Conservation (phyloP, 2,797 vertebrate species). For the Thunnus albacares region DNA sequence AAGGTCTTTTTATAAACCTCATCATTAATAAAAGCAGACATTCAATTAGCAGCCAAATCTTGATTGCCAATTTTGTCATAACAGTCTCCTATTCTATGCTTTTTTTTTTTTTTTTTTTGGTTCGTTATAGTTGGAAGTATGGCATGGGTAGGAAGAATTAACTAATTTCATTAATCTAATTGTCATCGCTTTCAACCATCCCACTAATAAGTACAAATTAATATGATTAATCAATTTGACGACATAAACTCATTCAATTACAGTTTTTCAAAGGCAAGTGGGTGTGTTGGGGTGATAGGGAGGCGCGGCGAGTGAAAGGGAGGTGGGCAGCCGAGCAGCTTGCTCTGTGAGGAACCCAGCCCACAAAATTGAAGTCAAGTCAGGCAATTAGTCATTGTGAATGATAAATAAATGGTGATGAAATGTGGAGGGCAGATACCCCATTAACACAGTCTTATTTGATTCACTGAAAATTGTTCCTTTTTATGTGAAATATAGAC, state of each 20-base stretch:
- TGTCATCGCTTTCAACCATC: conserved; percentile 94
- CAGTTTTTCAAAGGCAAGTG: conserved; percentile 92
- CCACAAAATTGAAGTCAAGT: conserved; percentile 79
- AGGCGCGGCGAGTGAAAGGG: conserved; percentile 57
- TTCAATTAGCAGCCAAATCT: conserved; percentile 94
- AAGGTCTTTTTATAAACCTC: conserved; percentile 94
- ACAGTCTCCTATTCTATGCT: conserved; percentile 82
- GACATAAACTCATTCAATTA: conserved; percentile 98
- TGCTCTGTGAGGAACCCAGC: conserved; percentile 64
- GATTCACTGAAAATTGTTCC: conserved; percentile 36
- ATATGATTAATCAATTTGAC: conserved; percentile 99
- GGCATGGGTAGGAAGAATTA: conserved; percentile 79
- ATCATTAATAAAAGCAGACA: conserved; percentile 99
- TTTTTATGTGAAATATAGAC: conserved; percentile 20
- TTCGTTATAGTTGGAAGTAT: conserved; percentile 81
- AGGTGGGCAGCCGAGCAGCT: conserved; percentile 73
- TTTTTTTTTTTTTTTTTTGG: conserved; percentile 64
- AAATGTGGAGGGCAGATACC: conserved; percentile 58
- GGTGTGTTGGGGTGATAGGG: conserved; percentile 89
- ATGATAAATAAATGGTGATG: conserved; percentile 78
- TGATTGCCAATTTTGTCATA: conserved; percentile 91
- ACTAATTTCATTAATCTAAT: conserved; percentile 97
- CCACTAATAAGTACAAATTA: conserved; percentile 97
- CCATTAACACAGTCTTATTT: conserved; percentile 33
- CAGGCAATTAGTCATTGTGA: conserved; percentile 82